Percentiles rank a stretch among this genome's conserved stretches.
These are phyloP conservation scores for Myodes glareolus DNA, from an alignment of 2,113 vertebrate genomes.

Conservation along the genomic window DNA sequence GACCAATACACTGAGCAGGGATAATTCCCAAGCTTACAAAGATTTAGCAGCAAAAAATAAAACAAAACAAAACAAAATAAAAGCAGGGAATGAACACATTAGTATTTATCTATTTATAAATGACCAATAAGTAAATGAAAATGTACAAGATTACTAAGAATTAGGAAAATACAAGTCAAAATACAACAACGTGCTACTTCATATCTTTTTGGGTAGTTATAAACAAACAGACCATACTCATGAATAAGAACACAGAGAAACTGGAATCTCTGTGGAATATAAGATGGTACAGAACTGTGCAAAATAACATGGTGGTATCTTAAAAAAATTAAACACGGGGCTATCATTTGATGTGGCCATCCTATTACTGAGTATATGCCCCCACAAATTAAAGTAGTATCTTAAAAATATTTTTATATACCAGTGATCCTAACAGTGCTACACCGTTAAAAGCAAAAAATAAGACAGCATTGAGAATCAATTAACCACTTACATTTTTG, in stretches of 20 bases:
- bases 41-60: background rate
- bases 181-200: background rate
- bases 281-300: background rate
- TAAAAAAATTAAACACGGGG: background rate
- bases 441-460: background rate
- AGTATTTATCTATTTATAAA: background rate
- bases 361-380: background rate
- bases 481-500: background rate
- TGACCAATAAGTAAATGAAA: background rate
- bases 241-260: background rate
- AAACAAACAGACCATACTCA: background rate
- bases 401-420: background rate
- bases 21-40: background rate
- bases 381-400: background rate
- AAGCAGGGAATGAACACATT: background rate
- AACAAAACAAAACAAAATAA: background rate
- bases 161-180: background rate
- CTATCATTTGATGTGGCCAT: background rate
- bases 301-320: background rate
- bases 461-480: background rate
- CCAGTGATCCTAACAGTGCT: background rate
- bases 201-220: background rate
- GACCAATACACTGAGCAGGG: background rate
- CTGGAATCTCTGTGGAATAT: background rate
- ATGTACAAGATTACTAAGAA: conserved; percentile 3